Evolutionary conservation across 2,797 vertebrate species (phyloP).

Genomic region (Morus bassanus): DNA sequence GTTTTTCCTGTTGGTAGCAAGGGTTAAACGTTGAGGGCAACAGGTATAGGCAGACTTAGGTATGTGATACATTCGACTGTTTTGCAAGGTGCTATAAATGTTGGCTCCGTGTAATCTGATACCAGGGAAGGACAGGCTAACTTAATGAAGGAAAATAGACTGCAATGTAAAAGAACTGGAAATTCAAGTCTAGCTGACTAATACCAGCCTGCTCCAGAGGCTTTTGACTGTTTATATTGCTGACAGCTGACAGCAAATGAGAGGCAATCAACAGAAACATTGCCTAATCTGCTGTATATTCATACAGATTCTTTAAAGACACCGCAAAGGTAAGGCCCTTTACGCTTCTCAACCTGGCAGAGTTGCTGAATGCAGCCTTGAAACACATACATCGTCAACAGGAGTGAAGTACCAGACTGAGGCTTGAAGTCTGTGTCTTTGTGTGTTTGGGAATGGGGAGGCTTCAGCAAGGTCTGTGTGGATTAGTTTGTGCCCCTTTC

Average conservation of each 20-base stretch:
- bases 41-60: constrained; percentile 76
- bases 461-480: neutral
- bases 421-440: neutral
- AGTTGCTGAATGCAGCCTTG: neutral
- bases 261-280: constrained; percentile 18
- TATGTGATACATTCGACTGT: constrained; percentile 73
- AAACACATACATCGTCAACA: rapidly evolving
- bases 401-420: neutral
- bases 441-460: neutral
- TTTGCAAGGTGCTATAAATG: constrained; percentile 78
- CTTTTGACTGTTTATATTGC: constrained; percentile 50
- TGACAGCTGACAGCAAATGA: constrained; percentile 71
- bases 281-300: neutral
- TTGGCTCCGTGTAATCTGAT: constrained; percentile 79
- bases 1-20: neutral
- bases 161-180: constrained; percentile 82
- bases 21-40: constrained; percentile 68
- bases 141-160: constrained; percentile 73
- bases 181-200: constrained; percentile 81
- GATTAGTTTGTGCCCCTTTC: neutral
- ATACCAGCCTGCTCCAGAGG: constrained; percentile 61
- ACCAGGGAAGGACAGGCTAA: constrained; percentile 63
- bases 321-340: constrained; percentile 47
- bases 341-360: neutral
- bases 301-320: neutral